Conservation (phyloP, 2,888 invertebrate genomes). For the Eupithecia insigniata region DNA sequence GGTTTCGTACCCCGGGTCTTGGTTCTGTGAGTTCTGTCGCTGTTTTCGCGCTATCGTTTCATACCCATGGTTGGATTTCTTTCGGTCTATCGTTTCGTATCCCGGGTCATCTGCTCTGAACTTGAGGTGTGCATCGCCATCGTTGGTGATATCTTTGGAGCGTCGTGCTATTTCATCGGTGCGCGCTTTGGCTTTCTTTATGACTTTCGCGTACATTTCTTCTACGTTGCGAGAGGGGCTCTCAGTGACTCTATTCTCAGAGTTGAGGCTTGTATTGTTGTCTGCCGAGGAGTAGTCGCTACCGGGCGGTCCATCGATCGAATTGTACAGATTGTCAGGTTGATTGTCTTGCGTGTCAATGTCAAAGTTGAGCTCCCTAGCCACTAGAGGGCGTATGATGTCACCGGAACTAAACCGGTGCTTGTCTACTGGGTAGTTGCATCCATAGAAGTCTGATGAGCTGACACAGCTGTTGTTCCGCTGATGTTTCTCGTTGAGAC, state of each 20-base stretch:
- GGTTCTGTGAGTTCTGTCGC: constrained; percentile 67
- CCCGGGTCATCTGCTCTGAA: constrained; percentile 79
- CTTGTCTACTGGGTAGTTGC: constrained; percentile 82
- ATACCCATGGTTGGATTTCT: constrained; percentile 84
- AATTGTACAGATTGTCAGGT: constrained; percentile 73
- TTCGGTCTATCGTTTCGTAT: constrained; percentile 80
- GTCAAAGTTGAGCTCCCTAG: constrained; percentile 75
- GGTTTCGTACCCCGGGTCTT: constrained; percentile 87
- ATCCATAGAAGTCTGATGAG: constrained; percentile 82
- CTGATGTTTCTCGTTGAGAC: constrained; percentile 81
- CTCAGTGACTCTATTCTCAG: constrained; percentile 74
- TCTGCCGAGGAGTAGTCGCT: constrained; percentile 70
- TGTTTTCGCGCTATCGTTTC: constrained; percentile 83
- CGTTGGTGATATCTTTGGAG: constrained; percentile 61
- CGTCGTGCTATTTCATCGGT: constrained; percentile 63
- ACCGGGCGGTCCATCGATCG: constrained; percentile 69
- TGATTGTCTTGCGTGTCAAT: constrained; percentile 67
- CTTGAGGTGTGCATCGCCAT: constrained; percentile 57
- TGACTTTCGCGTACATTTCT: constrained; percentile 95
- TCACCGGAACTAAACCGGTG: constrained; percentile 81
- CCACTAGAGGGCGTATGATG: constrained; percentile 75
- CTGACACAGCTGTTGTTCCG: constrained; percentile 82
- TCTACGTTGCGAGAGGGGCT: constrained; percentile 90
- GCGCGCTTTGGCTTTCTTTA: constrained; percentile 86
- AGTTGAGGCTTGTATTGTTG: constrained; percentile 61